Evolutionary conservation across 1,140 invertebrate genomes (phyloP).

Genomic region (Tetragonula clypearis): DNA sequence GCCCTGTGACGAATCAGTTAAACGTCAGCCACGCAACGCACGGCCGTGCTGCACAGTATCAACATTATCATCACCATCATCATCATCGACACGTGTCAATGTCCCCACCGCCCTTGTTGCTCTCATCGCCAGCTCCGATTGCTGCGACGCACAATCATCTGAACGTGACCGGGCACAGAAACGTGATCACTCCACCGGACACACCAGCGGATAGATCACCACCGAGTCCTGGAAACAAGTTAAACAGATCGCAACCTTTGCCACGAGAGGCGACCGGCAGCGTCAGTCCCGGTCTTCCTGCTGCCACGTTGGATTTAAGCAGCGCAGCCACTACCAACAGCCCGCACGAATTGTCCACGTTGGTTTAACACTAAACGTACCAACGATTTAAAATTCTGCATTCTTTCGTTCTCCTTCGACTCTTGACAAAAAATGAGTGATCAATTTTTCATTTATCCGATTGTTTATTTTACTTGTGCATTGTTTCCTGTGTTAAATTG

Average conservation of each 20-base stretch:
- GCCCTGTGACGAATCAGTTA: slow-evolving; percentile 24
- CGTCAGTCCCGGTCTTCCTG: slow-evolving; percentile 84
- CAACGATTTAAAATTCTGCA: too few species aligned
- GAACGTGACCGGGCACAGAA: slow-evolving; percentile 69
- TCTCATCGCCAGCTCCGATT: slow-evolving; percentile 76
- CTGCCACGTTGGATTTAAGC: slow-evolving; percentile 85
- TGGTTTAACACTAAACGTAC: slow-evolving; percentile 73
- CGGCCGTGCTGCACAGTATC: slow-evolving; percentile 31
- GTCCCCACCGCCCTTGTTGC: slow-evolving; percentile 78
- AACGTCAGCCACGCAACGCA: slow-evolving; percentile 43
- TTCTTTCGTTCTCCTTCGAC: too few species aligned
- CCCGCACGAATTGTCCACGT: slow-evolving; percentile 87
- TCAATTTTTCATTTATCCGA: too few species aligned
- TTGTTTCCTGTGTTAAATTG: too few species aligned
- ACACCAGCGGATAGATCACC: slow-evolving; percentile 79
- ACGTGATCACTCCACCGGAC: slow-evolving; percentile 71
- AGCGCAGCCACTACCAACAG: slow-evolving; percentile 85
- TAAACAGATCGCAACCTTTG: slow-evolving; percentile 74
- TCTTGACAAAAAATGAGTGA: too few species aligned
- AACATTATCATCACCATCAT: slow-evolving; percentile 69
- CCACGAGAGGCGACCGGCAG: slow-evolving; percentile 84
- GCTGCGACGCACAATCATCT: slow-evolving; percentile 78
- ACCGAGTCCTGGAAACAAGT: slow-evolving; percentile 75
- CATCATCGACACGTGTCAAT: slow-evolving; percentile 72
- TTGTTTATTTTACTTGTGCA: too few species aligned